Base-by-base conservation (phyloP, 2,888 invertebrate species). In the Tipula vernalis region DNA sequence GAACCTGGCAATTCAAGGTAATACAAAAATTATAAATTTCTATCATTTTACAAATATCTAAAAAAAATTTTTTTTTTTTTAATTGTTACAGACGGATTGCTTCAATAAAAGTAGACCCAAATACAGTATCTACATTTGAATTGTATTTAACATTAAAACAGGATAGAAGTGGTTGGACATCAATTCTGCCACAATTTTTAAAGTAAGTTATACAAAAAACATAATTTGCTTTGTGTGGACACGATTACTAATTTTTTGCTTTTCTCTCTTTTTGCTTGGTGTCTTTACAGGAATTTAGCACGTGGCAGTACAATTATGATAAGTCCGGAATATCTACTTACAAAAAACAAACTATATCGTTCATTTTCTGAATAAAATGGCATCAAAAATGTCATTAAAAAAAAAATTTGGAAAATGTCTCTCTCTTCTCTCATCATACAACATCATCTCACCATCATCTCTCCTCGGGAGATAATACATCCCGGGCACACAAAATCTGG, bases 281-380 rank as follows among this genome's bases (percentile, higher is more conserved):
- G 42, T 88, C 39, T 87, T 88, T 89, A 87, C 93, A 97, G 97
- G 94, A 97, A 97, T 91, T 93, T 97, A 89, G 95, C 96, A 89
- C 94, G 96, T 92, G 95, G 96, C 92, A 96, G 96, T 91, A 96
- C 97, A 89, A 95, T 98, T 90, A 95, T 97, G 92, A 96, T 98
- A 91, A 96, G 97, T 93, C 95, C 96, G 89, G 96, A 95, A 91
- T 98, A 97, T 93, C 95, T 95, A 90, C 93, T 98, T 92, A 96
- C 95, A 91, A 98, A 98, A 94, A 97, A 96, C 92, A 98, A 98
- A 92, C 93, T 98, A 89, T 98, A 97, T 93, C 94, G 96, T 90
- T 95, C 95, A 90, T 94, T 94, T 90, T 94, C 90, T 88, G 91
- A 92, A 89, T 91, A 90, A 89, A 88, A 87, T 88, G 47, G 42